Evolutionary conservation across 2,888 invertebrate species (phyloP).

Genomic region (Drosophila phalerata): DNA sequence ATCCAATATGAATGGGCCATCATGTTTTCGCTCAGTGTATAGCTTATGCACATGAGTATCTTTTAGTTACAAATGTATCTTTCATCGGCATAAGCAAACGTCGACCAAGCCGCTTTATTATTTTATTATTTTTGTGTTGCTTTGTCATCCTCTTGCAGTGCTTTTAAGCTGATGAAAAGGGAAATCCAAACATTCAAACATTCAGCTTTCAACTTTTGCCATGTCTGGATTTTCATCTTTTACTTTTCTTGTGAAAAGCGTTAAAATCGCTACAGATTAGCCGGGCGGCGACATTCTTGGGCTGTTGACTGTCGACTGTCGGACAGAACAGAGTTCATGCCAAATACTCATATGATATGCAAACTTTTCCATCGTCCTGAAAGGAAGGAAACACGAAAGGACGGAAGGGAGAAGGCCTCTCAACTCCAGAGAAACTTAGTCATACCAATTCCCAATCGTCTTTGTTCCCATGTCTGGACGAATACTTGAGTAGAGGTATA

Average conservation of each 20-base stretch:
- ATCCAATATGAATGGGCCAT: neutral
- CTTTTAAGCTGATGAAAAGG: slow-evolving; percentile 75
- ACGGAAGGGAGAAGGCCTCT: neutral
- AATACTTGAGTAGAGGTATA: neutral
- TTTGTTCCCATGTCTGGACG: slow-evolving; percentile 14
- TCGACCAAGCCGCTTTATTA: slow-evolving; percentile 58
- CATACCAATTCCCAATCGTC: slow-evolving; percentile 23
- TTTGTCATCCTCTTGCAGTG: slow-evolving; percentile 41
- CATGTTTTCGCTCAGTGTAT: slow-evolving; percentile 1
- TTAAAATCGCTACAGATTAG: slow-evolving; percentile 68
- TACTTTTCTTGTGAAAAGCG: slow-evolving; percentile 51
- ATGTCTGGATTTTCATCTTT: neutral
- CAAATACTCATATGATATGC: slow-evolving; percentile 30
- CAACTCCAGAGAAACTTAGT: slow-evolving; percentile 13
- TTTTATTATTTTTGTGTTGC: slow-evolving; percentile 38
- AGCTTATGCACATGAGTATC: slow-evolving; percentile 11
- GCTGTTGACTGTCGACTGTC: slow-evolving; percentile 12
- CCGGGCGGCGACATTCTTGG: slow-evolving; percentile 47
- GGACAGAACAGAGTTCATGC: slow-evolving; percentile 27
- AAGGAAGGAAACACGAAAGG: neutral
- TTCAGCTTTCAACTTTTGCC: slow-evolving; percentile 43
- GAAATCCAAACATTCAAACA: slow-evolving; percentile 58
- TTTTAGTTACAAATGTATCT: slow-evolving; percentile 60
- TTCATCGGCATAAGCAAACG: slow-evolving; percentile 41
- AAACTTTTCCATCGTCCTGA: slow-evolving; percentile 10